Conservation (phyloP, 1,140 invertebrate genomes). For the Platorchestia sp. region DNA sequence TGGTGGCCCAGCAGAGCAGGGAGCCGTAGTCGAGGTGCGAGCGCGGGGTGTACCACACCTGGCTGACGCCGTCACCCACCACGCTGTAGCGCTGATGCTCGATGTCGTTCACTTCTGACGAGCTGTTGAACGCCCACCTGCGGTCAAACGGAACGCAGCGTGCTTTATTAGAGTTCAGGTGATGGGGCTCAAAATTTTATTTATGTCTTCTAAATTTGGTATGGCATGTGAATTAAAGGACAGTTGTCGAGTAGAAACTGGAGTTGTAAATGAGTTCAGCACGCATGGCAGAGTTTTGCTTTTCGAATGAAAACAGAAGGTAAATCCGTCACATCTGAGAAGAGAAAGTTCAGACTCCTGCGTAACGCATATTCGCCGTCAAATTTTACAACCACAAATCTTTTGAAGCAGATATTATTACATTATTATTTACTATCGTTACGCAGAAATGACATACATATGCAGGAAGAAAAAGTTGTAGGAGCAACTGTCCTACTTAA, state of each 20-base stretch:
- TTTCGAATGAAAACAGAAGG: neutral
- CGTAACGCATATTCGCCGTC: neutral
- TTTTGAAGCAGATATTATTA: too few species aligned
- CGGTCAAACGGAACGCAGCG: neutral
- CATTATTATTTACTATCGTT: too few species aligned
- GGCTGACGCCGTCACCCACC: slow-evolving; percentile 67
- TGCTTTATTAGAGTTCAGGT: neutral
- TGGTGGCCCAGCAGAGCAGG: slow-evolving; percentile 87
- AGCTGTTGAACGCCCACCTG: slow-evolving; percentile 46
- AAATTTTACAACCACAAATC: too few species aligned
- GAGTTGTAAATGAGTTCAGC: neutral
- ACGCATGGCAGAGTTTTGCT: neutral
- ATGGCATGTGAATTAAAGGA: neutral
- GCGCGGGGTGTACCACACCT: slow-evolving; percentile 80
- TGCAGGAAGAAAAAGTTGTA: too few species aligned
- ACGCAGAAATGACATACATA: too few species aligned
- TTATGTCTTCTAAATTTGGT: neutral
- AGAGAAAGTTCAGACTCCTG: neutral
- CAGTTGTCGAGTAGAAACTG: neutral
- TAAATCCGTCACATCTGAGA: neutral
- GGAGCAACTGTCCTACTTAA: too few species aligned
- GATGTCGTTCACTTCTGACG: slow-evolving; percentile 37
- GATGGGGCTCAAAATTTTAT: neutral
- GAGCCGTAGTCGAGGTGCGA: slow-evolving; percentile 87
- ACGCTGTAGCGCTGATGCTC: slow-evolving; percentile 39